Percentiles rank a stretch among this genome's conserved stretches.
These are phyloP conservation scores for Rutpela maculata DNA, from an alignment of 2,888 invertebrate species.

Conservation along the genomic window DNA sequence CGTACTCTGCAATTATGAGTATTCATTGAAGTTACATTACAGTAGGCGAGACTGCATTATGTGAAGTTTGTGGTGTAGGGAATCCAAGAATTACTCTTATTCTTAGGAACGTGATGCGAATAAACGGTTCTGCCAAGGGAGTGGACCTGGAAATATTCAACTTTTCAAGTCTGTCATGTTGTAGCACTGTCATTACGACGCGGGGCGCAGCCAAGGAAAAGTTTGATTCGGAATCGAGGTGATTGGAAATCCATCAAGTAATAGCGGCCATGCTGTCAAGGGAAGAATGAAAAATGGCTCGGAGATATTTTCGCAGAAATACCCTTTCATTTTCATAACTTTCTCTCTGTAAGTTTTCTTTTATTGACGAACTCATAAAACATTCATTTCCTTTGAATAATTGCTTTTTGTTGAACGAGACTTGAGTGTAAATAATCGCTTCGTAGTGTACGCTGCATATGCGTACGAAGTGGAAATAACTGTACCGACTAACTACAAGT, in stretches of 20 bases:
- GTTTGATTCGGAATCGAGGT: slow-evolving; percentile 69
- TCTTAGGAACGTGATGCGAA: slow-evolving; percentile 63
- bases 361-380: slow-evolving; percentile 38
- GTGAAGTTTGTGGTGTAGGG: slow-evolving; percentile 51
- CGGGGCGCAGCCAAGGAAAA: slow-evolving; percentile 54
- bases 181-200: slow-evolving; percentile 61
- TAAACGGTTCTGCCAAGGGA: slow-evolving; percentile 61
- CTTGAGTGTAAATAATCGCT: not conserved
- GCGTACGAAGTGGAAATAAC: too few species aligned
- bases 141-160: slow-evolving; percentile 60
- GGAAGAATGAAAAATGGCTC: slow-evolving; percentile 68
- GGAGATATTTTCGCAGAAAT: slow-evolving; percentile 59
- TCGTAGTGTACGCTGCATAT: not conserved
- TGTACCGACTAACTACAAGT: too few species aligned
- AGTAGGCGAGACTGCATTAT: slow-evolving; percentile 54
- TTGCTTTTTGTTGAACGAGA: slow-evolving; percentile 15
- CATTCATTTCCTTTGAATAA: slow-evolving; percentile 37
- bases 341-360: slow-evolving; percentile 40
- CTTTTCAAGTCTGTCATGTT: slow-evolving; percentile 62
- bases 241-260: slow-evolving; percentile 71
- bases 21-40: slow-evolving; percentile 57
- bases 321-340: slow-evolving; percentile 49
- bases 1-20: slow-evolving; percentile 62
- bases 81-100: slow-evolving; percentile 64
- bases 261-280: slow-evolving; percentile 67